Conservation (phyloP, 2,888 invertebrate species). For the Drosophila cracens region DNA sequence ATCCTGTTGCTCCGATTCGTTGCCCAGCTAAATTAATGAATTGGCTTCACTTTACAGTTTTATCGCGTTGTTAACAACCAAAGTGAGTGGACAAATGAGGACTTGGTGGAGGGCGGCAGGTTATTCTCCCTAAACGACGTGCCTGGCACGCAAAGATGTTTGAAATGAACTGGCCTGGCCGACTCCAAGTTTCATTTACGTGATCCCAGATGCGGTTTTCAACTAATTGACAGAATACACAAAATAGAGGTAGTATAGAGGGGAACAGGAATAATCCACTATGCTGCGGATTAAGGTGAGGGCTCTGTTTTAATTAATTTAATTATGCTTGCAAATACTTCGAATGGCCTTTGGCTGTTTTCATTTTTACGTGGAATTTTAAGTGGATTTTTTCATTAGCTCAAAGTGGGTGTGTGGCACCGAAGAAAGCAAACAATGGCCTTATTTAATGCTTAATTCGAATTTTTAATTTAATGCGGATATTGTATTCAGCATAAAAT, state of each 20-base stretch:
- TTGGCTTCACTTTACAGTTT: constrained; percentile 56
- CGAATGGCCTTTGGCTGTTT: constrained; percentile 15
- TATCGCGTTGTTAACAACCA: constrained; percentile 41
- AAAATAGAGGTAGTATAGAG: background rate
- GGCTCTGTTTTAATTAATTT: constrained; percentile 52
- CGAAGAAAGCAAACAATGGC: background rate
- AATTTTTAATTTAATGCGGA: constrained; percentile 6
- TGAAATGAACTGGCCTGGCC: constrained; percentile 18
- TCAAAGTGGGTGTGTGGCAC: constrained; percentile 19
- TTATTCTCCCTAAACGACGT: background rate
- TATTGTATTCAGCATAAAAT: background rate
- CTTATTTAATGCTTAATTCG: background rate
- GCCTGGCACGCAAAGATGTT: constrained; percentile 29
- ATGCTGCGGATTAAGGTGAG: constrained; percentile 2
- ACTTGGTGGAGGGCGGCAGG: background rate
- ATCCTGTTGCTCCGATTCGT: constrained; percentile 43
- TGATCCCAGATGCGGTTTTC: constrained; percentile 35
- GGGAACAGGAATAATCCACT: background rate
- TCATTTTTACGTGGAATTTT: constrained; percentile 33
- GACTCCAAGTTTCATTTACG: constrained; percentile 27
- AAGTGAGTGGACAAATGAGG: constrained; percentile 2
- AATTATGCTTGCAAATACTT: constrained; percentile 53
- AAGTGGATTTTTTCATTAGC: constrained; percentile 51
- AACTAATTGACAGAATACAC: constrained; percentile 50
- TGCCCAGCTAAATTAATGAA: constrained; percentile 53